Conservation (phyloP, 2,797 vertebrate species). For the Luscinia luscinia region DNA sequence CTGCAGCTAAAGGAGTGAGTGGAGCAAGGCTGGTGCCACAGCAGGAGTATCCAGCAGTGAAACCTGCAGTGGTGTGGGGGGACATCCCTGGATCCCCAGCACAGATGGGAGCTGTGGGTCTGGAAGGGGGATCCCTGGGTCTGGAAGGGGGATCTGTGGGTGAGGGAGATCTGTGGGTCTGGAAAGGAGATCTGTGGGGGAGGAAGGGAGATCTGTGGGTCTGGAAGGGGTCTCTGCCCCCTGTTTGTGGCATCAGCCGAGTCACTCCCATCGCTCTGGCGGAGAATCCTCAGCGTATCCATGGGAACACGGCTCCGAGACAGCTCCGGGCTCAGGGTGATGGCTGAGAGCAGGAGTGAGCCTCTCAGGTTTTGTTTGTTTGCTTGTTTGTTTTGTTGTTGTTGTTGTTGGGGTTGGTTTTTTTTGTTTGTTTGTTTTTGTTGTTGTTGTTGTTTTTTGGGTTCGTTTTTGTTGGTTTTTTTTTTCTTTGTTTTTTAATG, state of each 20-base stretch:
- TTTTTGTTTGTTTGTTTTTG: background rate
- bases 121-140: too few species aligned
- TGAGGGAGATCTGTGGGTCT: too few species aligned
- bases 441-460: too few species aligned
- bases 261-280: conserved; percentile 45
- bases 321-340: conserved; percentile 3
- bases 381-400: background rate
- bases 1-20: background rate
- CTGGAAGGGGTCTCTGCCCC: conserved; percentile 31
- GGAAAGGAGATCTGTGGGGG: too few species aligned
- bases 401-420: background rate
- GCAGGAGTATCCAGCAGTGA: background rate
- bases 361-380: background rate
- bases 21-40: background rate
- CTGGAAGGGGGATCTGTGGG: too few species aligned
- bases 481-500: background rate
- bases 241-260: conserved; percentile 64
- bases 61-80: background rate
- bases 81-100: background rate
- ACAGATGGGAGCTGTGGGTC: background rate
- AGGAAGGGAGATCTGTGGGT: too few species aligned
- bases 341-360: background rate
- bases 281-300: conserved; percentile 72
- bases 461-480: background rate
- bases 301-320: conserved; percentile 72